These are phyloP conservation scores for Bradypodion ventrale DNA, from an alignment of 2,797 vertebrate species.

Conservation along the genomic window DNA sequence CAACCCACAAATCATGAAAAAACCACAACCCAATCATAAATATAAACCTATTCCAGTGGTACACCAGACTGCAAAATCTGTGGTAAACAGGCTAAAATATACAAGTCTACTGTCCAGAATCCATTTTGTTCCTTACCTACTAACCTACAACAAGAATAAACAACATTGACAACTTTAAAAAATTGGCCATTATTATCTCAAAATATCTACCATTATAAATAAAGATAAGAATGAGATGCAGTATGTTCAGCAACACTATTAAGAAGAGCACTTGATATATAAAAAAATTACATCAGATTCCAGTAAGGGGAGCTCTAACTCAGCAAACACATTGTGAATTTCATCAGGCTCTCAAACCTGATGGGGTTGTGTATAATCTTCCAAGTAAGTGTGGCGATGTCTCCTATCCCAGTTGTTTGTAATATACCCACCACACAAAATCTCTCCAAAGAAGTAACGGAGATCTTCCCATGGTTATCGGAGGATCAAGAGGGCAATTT, in stretches of 20 bases:
- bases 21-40: neutral
- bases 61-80: neutral
- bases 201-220: neutral
- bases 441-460: constrained; percentile 83
- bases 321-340: constrained; percentile 75
- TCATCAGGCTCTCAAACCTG: constrained; percentile 55
- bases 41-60: neutral
- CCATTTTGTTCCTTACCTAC: neutral
- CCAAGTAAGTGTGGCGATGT: constrained; percentile 82
- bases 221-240: neutral
- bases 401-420: constrained; percentile 83
- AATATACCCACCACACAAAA: constrained; percentile 83
- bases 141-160: constrained; percentile 10
- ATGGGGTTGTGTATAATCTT: constrained; percentile 85
- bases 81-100: neutral
- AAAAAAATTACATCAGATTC: constrained; percentile 45
- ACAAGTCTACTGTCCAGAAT: neutral
- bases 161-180: no score
- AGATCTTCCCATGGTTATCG: constrained; percentile 84
- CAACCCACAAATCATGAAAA: neutral
- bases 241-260: neutral
- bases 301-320: constrained; percentile 90
- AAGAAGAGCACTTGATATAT: neutral
- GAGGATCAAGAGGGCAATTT: constrained; percentile 21
- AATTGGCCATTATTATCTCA: neutral